A percentile compares a stretch with the other conserved stretches of the same genome.
Conservation (phyloP, 92 coral and sea anemone genomes). For the Micromussa lordhowensis region DNA sequence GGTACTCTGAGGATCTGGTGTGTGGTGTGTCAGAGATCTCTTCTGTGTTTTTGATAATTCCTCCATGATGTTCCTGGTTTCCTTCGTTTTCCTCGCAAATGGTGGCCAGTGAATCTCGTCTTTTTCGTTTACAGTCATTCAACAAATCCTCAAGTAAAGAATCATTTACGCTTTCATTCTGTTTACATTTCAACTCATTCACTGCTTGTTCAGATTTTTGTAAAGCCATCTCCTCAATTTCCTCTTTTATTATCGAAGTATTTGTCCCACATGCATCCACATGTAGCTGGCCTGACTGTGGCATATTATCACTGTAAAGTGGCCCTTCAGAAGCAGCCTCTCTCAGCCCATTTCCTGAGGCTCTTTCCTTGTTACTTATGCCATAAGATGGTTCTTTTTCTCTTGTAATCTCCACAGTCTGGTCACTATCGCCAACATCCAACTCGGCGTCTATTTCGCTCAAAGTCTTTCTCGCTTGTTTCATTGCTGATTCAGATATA, state of each 20-base stretch:
- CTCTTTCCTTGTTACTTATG: not conserved
- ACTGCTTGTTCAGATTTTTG: not conserved
- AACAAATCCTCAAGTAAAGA: slow-evolving; percentile 44
- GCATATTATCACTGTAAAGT: not conserved
- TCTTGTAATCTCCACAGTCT: not conserved
- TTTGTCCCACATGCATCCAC: not conserved
- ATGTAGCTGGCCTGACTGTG: not conserved
- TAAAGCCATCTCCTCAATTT: not conserved
- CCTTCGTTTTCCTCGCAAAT: slow-evolving; percentile 12
- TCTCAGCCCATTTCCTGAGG: not conserved
- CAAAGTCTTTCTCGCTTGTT: slow-evolving; percentile 43
- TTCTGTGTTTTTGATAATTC: not conserved
- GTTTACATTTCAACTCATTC: not conserved
- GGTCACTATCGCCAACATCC: not conserved
- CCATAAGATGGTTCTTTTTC: too few species aligned
- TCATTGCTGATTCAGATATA: slow-evolving; percentile 59
- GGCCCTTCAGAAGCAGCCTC: not conserved
- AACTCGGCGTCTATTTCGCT: slow-evolving; percentile 17
- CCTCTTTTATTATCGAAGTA: not conserved
- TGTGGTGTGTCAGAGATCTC: not conserved
- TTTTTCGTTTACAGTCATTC: slow-evolving; percentile 32
- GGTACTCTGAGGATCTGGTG: not conserved
- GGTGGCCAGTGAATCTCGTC: slow-evolving; percentile 14
- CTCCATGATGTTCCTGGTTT: not conserved
- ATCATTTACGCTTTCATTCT: slow-evolving; percentile 1